Conservation (phyloP, 2,888 invertebrate species). For the Stegophylla sp. region DNA sequence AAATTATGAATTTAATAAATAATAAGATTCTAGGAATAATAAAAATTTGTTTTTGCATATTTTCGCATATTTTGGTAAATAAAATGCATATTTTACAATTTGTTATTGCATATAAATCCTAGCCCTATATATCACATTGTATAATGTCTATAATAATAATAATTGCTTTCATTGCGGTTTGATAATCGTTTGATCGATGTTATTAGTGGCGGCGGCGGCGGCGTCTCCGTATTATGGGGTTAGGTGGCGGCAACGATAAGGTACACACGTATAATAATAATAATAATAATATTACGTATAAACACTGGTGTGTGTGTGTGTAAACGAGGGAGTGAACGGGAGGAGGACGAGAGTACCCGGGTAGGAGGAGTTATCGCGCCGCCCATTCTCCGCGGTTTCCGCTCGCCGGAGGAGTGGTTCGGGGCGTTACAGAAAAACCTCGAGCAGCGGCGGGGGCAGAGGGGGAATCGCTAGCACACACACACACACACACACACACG, state of each 20-base stretch:
- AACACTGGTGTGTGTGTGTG: neutral
- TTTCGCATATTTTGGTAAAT: too few species aligned
- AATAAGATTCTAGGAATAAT: too few species aligned
- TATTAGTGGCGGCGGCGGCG: neutral
- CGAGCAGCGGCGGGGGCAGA: neutral
- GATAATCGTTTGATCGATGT: conserved; percentile 55
- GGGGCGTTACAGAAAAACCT: conserved; percentile 55
- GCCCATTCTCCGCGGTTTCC: conserved; percentile 29
- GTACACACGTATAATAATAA: neutral
- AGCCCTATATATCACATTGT: too few species aligned
- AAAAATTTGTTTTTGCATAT: too few species aligned
- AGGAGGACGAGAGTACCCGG: neutral
- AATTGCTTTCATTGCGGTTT: conserved; percentile 48
- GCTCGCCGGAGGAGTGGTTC: conserved; percentile 48
- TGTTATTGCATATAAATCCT: too few species aligned
- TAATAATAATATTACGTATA: too few species aligned
- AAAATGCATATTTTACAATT: too few species aligned
- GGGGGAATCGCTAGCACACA: neutral
- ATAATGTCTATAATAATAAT: neutral
- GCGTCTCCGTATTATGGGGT: neutral
- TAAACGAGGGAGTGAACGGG: neutral
- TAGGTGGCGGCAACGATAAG: neutral
- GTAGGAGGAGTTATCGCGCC: conserved; percentile 35
- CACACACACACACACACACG: neutral
- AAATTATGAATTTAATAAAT: too few species aligned